Base-by-base conservation (phyloP, 2,113 vertebrate species). In the Bungarus multicinctus region DNA sequence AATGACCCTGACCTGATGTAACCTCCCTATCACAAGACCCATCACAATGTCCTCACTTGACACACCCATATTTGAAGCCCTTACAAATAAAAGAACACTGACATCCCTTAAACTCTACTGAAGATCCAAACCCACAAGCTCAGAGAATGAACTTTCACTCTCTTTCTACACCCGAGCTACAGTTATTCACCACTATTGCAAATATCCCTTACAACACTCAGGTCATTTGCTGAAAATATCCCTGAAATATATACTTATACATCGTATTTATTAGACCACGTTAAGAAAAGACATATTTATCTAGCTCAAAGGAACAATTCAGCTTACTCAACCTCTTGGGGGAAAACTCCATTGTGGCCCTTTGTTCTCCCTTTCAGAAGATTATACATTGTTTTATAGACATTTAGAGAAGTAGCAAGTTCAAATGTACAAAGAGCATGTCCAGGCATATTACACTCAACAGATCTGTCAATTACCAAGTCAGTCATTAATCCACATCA, bases 401-500 rank as follows among this genome's bases (percentile, higher is more conserved):
- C 4, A 2, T 85, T 18, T 43, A 53, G 69, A 90, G 89, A 58
- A 92, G 54, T 43, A 52, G 9, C 4, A 20, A 1, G 0, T 88
- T 1, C 7, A 34, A 25, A 18, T 89, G 14, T 0, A 25, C 2
- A 43, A 92, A 86, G 0, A 57, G 8, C 58, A 47, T 3, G 5
- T 34, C 2, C 18, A 69, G 0, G 45, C 0, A 3, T 25, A 8
- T 11, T 74, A 91, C 90, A n/a, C 0, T 5, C 47, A 88, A 52
- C 20, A 45, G 52, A 94, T 89, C 89, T 55, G 39, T 89, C 92
- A 85, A 43, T 45, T 91, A 85, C 92, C 18, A 87, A 74, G 88
- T 86, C 88, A 89, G 86, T 88, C 87, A 94, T 93, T 91, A 93
- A 95, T 30, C 93, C 91, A 89, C 47, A 69, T 23, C 91, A 47